Evolutionary conservation across 2,888 invertebrate species (phyloP).

Genomic region (Philhelius pedissequus): DNA sequence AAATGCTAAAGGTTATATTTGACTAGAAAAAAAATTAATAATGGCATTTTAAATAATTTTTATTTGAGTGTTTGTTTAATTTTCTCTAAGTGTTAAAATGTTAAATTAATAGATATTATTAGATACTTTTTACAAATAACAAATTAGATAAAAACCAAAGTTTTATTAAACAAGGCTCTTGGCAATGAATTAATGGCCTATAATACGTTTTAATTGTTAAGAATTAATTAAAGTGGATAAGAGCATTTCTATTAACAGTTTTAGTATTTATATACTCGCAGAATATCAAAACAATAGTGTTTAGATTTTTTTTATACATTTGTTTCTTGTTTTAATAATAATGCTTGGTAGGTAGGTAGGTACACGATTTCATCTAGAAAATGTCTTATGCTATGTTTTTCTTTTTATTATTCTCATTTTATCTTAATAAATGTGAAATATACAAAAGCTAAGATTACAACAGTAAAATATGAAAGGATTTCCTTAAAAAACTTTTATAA

Average conservation of each 20-base stretch:
- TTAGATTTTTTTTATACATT: no score
- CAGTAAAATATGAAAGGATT: constrained; percentile 59
- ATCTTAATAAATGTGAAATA: constrained; percentile 62
- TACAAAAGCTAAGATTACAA: constrained; percentile 70
- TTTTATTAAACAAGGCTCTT: not conserved
- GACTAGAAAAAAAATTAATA: constrained; percentile 5
- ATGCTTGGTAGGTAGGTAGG: constrained; percentile 47
- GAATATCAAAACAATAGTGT: not conserved
- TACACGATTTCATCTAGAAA: constrained; percentile 46
- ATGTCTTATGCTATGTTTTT: constrained; percentile 37
- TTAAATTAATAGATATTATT: constrained; percentile 3
- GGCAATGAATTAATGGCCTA: not conserved
- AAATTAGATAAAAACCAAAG: not conserved
- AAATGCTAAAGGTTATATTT: constrained; percentile 27
- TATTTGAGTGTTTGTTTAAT: not conserved
- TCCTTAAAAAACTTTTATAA: constrained; percentile 44
- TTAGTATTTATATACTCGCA: constrained; percentile 1
- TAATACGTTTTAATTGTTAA: not conserved
- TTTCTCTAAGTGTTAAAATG: not conserved
- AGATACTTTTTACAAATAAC: constrained; percentile 2
- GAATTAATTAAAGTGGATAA: constrained; percentile 3
- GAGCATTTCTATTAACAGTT: not conserved
- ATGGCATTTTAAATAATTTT: not conserved
- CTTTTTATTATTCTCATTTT: constrained; percentile 11
- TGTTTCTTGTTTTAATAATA: not conserved